Evolutionary conservation across 1,140 invertebrate species (phyloP).

Genomic region (Drosophila suzukii): DNA sequence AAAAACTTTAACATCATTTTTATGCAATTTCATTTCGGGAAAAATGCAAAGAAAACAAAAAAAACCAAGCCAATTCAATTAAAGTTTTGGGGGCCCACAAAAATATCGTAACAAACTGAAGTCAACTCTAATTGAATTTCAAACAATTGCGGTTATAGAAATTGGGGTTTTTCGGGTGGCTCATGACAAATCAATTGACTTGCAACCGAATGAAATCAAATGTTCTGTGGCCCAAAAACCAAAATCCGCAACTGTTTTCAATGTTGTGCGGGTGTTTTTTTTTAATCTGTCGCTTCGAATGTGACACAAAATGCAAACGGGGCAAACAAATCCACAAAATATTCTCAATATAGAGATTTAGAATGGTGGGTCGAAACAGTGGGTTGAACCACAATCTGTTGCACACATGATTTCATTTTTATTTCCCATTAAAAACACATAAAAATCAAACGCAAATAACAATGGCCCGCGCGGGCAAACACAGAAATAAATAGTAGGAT

Average conservation of each 20-base stretch:
- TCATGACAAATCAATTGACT: conserved; percentile 75
- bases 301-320: conserved; percentile 35
- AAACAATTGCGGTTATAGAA: conserved; percentile 15
- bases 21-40: conserved; percentile 26
- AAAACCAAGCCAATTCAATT: conserved; percentile 43
- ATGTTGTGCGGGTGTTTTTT: conserved; percentile 16
- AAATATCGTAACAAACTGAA: conserved; percentile 46
- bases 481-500: conserved; percentile 33
- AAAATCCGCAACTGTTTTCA: conserved; percentile 60
- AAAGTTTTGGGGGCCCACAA: conserved; percentile 35
- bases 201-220: conserved; percentile 71
- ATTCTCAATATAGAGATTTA: conserved; percentile 37
- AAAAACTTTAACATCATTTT: conserved; percentile 45
- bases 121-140: conserved; percentile 74
- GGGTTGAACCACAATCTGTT: conserved; percentile 70
- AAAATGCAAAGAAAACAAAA: conserved; percentile 8
- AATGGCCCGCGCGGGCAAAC: conserved; percentile 17
- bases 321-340: conserved; percentile 58
- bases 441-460: conserved; percentile 75
- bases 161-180: conserved; percentile 16
- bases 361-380: conserved; percentile 5
- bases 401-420: conserved; percentile 83
- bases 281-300: conserved; percentile 18
- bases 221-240: conserved; percentile 66
- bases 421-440: conserved; percentile 81